Evolutionary conservation across 2,797 vertebrate genomes (phyloP).

Genomic region (Morus bassanus): DNA sequence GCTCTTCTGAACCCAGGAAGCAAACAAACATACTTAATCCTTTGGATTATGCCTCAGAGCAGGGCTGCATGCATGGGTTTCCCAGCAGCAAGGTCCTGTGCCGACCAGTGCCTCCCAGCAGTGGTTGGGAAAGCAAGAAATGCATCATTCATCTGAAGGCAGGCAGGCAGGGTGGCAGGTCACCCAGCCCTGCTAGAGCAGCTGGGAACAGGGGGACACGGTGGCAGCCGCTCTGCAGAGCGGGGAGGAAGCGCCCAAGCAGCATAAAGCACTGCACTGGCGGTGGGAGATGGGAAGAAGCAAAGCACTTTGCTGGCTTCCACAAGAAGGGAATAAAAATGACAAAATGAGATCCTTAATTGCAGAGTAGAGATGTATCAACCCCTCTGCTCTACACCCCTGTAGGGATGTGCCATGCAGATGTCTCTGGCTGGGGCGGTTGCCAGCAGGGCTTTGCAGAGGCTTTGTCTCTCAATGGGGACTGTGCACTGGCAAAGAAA

Average conservation of each 20-base stretch:
- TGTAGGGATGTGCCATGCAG: background rate
- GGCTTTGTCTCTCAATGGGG: slow-evolving; percentile 12
- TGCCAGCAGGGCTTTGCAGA: slow-evolving; percentile 47
- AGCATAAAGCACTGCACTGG: background rate
- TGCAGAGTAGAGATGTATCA: slow-evolving; percentile 25
- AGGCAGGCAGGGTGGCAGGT: background rate
- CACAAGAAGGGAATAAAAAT: background rate
- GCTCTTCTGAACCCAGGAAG: background rate
- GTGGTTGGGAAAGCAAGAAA: background rate
- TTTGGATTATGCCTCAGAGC: background rate
- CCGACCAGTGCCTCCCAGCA: background rate
- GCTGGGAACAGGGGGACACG: background rate
- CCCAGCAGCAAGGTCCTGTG: background rate
- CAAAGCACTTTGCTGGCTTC: background rate
- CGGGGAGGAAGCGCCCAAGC: background rate
- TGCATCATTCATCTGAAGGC: too few species aligned
- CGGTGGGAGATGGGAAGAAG: background rate
- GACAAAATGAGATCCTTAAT: slow-evolving; percentile 47
- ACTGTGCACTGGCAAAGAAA: slow-evolving; percentile 1
- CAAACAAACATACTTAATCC: background rate
- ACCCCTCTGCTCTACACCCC: background rate
- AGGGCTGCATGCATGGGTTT: background rate
- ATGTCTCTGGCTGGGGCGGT: slow-evolving; percentile 11
- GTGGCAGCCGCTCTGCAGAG: background rate
- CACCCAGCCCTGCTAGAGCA: background rate